Evolutionary conservation across 2,113 vertebrate genomes (phyloP), one percentile per base, ranked within the genome.

Genomic region (Pogona vitticeps): DNA sequence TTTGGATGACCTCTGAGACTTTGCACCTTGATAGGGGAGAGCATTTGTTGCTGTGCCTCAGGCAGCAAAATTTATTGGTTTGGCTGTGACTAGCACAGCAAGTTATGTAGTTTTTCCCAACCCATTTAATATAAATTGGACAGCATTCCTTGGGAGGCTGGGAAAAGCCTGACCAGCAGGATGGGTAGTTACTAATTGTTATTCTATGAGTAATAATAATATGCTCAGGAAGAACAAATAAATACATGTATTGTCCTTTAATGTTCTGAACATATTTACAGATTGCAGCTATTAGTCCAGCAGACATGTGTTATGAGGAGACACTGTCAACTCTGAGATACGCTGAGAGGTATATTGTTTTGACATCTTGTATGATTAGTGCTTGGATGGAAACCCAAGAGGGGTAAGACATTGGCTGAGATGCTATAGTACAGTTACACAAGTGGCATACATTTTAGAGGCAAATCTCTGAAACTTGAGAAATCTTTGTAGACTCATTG

Each of bases 221-320:
- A 17, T 72, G 80, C 33, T n/a, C 23, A 67, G 21, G 26, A 68
- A 84, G 14, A 42, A n/a, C 31, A 26, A 85, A 77, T 33, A 77
- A 68, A n/a, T 65, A 42, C 78, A 86, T 17, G 46, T 21, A 26
- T 46, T 40, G 31, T 26, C 6, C 18, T 31, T 79, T 81, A 76
- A 79, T 72, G 3, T 59, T n/a, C 81, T 76, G 80, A 31, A 14
- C 33, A 1, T 52, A 0, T 89, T 86, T 73, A 68, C 90, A 98
- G 98, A 97, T 97, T 38, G 98, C 96, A 42, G 96, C 98, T 0
- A 88, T 98, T 76, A 98, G 98, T 84, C 98, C 98, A 2, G 97
- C 98, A 67, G 98, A 98, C 89, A 97, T 97, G 89, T 97, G 97
- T 93, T 98, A 97, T 9, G 97, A 98, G 86, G 98, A 98, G 92